Evolutionary conservation across 1,140 invertebrate genomes (phyloP), one percentile per base, ranked within the genome.

Genomic region (Cataglyphis hispanica): DNA sequence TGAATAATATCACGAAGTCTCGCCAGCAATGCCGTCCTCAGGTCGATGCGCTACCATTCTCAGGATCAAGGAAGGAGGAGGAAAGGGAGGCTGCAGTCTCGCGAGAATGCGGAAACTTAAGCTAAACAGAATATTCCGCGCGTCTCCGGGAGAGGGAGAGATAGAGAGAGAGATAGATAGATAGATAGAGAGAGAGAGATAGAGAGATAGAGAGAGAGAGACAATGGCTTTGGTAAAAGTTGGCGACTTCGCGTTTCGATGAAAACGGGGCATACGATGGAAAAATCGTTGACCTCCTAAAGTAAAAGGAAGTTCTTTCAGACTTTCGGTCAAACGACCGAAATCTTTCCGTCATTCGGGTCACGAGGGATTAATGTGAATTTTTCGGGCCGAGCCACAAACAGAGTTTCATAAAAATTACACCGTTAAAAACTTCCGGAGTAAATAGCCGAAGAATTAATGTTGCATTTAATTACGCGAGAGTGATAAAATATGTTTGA

Each of bases 61-160:
- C n/a, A 25, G 13, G 84, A 74, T 67, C 53, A 37, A 56, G 27
- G 13, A 67, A 67, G 37, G 31, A 60, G 22, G 60, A 70, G 19
- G 16, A 61, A n/a, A 40, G 31, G 22, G 22, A 64, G 46, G 31
- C 16, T 25, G 22, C 53, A 64, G 27, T 84, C 72, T 46, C 81
- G 16, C 25, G 27, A 60, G 43, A 61, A 77, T 40, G 81, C 70
- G 72, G n/a, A 56, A 86, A 78, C 86, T 87, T 34, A n/a, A 56
- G 43, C 46, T 78, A 86, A 87, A 86, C 84, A 84, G 66, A 87
- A 87, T 87, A 69, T 86, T 37, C 64, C 72, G 72, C 31, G n/a
- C 4, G 43, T 25, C n/a, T 37, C n/a, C 63, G 11, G 4, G 43
- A 40, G 72, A 22, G 53, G 43, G 67, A 87, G 43, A 46, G 43